Percentiles rank a stretch among this genome's conserved stretches.
These are phyloP conservation scores for Porites rus DNA, from an alignment of 92 coral and sea anemone species.

Conservation along the genomic window DNA sequence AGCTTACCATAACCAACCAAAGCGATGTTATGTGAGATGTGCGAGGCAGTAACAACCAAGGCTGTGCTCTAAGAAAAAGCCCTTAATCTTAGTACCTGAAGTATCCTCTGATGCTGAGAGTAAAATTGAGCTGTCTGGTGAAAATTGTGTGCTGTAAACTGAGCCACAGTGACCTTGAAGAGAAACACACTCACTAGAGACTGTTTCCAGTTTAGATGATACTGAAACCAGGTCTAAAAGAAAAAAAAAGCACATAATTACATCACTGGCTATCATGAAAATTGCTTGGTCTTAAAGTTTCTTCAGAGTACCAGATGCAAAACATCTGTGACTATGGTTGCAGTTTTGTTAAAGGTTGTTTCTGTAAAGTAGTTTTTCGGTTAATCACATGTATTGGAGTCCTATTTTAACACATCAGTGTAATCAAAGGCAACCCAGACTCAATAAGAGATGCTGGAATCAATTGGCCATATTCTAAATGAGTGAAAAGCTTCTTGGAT, in stretches of 20 bases:
- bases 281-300: too few relatives aligned
- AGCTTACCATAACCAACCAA: too few relatives aligned
- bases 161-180: slow-evolving; percentile 93
- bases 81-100: slow-evolving; percentile 1
- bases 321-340: too few relatives aligned
- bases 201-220: slow-evolving; percentile 69
- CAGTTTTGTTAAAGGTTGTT: too few relatives aligned
- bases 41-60: not conserved
- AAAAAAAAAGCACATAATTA: not conserved
- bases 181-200: slow-evolving; percentile 72
- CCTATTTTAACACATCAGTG: too few relatives aligned
- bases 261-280: not conserved
- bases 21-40: not conserved
- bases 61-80: not conserved
- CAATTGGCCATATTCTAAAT: too few relatives aligned
- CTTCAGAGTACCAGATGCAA: too few relatives aligned
- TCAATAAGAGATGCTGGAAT: too few relatives aligned
- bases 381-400: too few relatives aligned
- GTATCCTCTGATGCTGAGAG: slow-evolving; percentile 95
- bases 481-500: too few relatives aligned
- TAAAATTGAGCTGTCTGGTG: slow-evolving; percentile 83
- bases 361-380: too few relatives aligned
- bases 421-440: too few relatives aligned
- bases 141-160: slow-evolving; percentile 87
- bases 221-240: slow-evolving; percentile 62